Conservation (phyloP, 2,888 invertebrate genomes). For the Volucella inanis region DNA sequence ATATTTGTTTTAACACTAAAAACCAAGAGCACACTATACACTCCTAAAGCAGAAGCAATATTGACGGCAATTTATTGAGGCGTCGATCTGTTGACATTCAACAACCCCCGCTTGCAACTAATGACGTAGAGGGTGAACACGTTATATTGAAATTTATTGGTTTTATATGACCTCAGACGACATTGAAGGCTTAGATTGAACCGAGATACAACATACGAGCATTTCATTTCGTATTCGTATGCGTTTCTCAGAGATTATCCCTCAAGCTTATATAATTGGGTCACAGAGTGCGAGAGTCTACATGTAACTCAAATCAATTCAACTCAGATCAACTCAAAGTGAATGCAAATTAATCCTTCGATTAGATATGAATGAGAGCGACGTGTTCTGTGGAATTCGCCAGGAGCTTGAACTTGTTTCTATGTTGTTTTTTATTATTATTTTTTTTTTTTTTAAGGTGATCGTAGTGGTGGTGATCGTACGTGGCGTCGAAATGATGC, state of each 20-base stretch:
- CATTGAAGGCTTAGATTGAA: slow-evolving; percentile 30
- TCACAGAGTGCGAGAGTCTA: slow-evolving; percentile 12
- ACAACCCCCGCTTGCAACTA: slow-evolving; percentile 46
- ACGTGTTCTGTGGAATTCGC: slow-evolving; percentile 50
- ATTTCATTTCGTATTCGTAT: slow-evolving; percentile 4
- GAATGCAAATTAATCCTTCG: slow-evolving; percentile 49
- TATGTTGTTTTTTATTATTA: slow-evolving; percentile 29
- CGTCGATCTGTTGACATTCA: slow-evolving; percentile 46
- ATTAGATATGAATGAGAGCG: slow-evolving; percentile 31
- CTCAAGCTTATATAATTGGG: slow-evolving; percentile 50
- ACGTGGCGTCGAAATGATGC: slow-evolving; percentile 4
- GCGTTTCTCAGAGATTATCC: slow-evolving; percentile 24
- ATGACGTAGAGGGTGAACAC: slow-evolving; percentile 54
- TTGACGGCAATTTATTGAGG: slow-evolving; percentile 23
- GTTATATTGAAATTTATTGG: slow-evolving; percentile 53
- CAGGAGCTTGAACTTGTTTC: slow-evolving; percentile 62
- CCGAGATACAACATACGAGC: background rate
- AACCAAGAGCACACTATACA: slow-evolving; percentile 24
- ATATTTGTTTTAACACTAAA: background rate
- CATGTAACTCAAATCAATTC: too few relatives aligned
- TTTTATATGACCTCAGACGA: slow-evolving; percentile 39
- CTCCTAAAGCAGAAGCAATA: slow-evolving; percentile 1
- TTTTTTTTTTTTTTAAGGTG: slow-evolving; percentile 23
- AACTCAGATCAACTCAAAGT: background rate
- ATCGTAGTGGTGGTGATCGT: background rate